Evolutionary conservation across 2,113 vertebrate genomes (phyloP).

Genomic region (Lucifuga dentata): DNA sequence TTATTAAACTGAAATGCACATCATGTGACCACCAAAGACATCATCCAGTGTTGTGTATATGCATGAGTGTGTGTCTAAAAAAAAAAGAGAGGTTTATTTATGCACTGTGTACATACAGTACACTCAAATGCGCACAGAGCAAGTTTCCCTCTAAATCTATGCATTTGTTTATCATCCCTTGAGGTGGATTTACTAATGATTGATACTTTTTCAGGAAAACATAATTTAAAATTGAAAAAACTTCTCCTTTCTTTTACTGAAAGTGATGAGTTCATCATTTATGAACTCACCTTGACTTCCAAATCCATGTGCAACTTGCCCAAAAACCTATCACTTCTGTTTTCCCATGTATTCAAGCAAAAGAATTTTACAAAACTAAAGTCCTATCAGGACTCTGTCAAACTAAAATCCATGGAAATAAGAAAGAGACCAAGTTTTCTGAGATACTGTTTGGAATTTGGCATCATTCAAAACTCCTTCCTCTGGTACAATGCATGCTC

Average conservation of each 20-base stretch:
- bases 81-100: slow-evolving; percentile 41
- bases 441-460: not conserved
- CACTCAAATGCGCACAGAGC: slow-evolving; percentile 25
- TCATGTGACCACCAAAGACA: slow-evolving; percentile 41
- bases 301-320: not conserved
- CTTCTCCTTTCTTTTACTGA: not conserved
- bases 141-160: slow-evolving; percentile 60
- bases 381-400: slow-evolving; percentile 4
- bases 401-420: too few relatives aligned
- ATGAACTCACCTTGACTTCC: not conserved
- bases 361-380: not conserved
- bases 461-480: slow-evolving; percentile 1
- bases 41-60: slow-evolving; percentile 7
- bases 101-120: slow-evolving; percentile 33
- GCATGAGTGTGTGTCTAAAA: slow-evolving; percentile 1
- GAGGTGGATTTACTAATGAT: not conserved
- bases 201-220: slow-evolving; percentile 14
- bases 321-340: not conserved
- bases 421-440: too few relatives aligned
- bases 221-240: not conserved
- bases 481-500: slow-evolving; percentile 14
- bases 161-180: slow-evolving; percentile 42
- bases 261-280: not conserved
- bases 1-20: slow-evolving; percentile 66
- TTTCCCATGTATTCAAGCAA: slow-evolving; percentile 2